phyloP scores from a whole-genome alignment of 2,888 invertebrate genomes.

The Limnephilus marmoratus region DNA sequence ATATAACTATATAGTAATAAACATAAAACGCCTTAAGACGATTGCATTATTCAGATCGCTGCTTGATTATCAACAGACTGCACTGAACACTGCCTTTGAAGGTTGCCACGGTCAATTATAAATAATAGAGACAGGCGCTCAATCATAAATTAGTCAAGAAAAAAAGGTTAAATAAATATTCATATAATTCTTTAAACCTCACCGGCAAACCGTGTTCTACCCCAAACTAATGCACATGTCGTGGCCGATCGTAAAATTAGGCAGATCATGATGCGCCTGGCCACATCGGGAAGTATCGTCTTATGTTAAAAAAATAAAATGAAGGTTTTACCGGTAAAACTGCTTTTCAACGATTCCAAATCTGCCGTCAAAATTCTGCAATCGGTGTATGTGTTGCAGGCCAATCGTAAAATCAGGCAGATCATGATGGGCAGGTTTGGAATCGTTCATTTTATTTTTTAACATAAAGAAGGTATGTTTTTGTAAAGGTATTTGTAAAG shows the following conservation, averaged over 20 bases:
- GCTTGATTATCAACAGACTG: background rate
- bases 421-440: too few relatives aligned
- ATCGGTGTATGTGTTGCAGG: too few relatives aligned
- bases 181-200: background rate
- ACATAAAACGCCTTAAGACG: constrained; percentile 12
- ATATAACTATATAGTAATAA: background rate
- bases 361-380: too few relatives aligned
- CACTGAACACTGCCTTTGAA: background rate
- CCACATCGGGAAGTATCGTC: too few relatives aligned
- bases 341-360: too few relatives aligned
- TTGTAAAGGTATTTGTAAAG: too few relatives aligned
- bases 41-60: constrained; percentile 13
- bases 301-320: too few relatives aligned
- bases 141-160: background rate
- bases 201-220: background rate
- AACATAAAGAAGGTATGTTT: background rate
- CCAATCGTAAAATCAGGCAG: too few relatives aligned
- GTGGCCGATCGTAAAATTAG: background rate
- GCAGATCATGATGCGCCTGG: too few relatives aligned
- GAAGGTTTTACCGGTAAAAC: too few relatives aligned
- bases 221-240: background rate
- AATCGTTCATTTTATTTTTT: background rate
- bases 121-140: constrained; percentile 5
- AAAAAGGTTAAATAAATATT: background rate
- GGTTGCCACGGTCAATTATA: background rate